phyloP scores from a whole-genome alignment of 2,113 vertebrate species.

The Passer montanus region DNA sequence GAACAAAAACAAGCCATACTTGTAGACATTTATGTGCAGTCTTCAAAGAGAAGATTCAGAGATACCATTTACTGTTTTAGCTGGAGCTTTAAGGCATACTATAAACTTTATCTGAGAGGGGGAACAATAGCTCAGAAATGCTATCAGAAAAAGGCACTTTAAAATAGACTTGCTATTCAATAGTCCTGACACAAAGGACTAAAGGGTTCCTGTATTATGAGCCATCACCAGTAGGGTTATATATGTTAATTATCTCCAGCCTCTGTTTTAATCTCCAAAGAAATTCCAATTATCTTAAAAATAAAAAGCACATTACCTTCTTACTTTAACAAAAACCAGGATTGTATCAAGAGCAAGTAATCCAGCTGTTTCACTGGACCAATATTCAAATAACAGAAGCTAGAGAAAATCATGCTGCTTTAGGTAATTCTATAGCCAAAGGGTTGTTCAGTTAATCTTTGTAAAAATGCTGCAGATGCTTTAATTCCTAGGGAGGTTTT shows the following conservation, averaged over 20 bases:
- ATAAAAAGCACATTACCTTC: neutral
- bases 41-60: conserved; percentile 16
- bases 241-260: neutral
- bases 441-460: neutral
- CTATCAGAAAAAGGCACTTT: neutral
- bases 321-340: neutral
- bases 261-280: neutral
- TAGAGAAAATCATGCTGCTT: neutral
- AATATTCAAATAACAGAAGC: neutral
- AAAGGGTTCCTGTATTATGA: neutral
- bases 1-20: neutral
- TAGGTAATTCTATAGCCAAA: neutral
- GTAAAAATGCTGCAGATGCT: neutral
- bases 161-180: neutral
- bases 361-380: neutral
- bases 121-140: neutral
- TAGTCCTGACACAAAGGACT: neutral
- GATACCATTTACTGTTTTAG: neutral
- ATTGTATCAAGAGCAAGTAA: neutral
- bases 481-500: neutral
- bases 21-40: neutral
- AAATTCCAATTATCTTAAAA: neutral
- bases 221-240: neutral
- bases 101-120: neutral
- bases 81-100: neutral